Evolutionary conservation across 2,113 vertebrate genomes (phyloP), one percentile per base, ranked within the genome.

Genomic region (Centropus unirufus): DNA sequence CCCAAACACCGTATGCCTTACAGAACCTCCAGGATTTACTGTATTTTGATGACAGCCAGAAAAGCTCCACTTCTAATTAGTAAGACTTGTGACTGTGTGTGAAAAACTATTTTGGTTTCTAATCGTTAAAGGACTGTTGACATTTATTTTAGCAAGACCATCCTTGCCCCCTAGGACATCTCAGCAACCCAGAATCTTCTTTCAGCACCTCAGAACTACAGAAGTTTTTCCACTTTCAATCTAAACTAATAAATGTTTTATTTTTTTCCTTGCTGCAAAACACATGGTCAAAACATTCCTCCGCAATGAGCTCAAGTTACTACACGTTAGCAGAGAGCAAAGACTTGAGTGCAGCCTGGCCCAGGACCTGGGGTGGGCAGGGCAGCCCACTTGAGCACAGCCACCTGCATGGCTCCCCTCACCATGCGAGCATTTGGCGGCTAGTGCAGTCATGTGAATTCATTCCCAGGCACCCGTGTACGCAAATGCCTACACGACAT

Each of bases 261-360:
- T 63, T 93, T 68, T 49, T 79, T 66, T 36, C 36, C 36, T 58
- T 55, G 26, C 36, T 82, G 74, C 44, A 75, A 55, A 93, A 47
- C 23, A 36, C 34, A 7, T 0, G 2, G 16, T 15, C 61, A 89
- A 64, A 39, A 36, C 5, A 2, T 39, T 72, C 21, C 40, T 61
- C 73, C 24, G 14, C 63, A 32, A 51, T 0, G 15, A 69, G 32
- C 70, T 75, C 14, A 67, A 78, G 32, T 17, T 67, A 46, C 30
- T 20, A 14, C 21, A 16, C 0, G 1, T 44, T 8, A 83, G 51
- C 20, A 10, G 72, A 62, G 24, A 70, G 63, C 59, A 34, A 17
- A 73, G 49, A 26, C 29, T 18, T 8, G 47, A 42, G 68, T 1
- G 2, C 40, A 63, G 49, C 36, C 14, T 0, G 0, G 1, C 3